Base-by-base conservation (phyloP, 2,113 vertebrate species). In the Crotalus tigris region DNA sequence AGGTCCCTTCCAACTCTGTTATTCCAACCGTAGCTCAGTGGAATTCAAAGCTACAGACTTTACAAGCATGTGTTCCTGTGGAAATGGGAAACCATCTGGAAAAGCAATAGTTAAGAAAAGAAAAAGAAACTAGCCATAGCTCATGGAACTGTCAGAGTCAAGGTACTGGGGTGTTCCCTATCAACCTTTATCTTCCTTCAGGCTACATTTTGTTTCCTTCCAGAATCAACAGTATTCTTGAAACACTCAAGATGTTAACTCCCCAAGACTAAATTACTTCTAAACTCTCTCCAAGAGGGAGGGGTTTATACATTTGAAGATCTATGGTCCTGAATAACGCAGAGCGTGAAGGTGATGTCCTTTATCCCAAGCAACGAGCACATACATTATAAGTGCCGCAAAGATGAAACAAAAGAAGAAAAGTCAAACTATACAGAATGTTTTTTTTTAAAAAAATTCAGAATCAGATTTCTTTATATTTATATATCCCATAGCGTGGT, bases 41-140 rank as follows among this genome's bases (percentile, higher is more conserved):
- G 39, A 24, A 59, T 61, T 24, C 44, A 26, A 87, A 15, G 15
- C 55, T 10, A 44, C 6, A 26, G 75, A 49, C 58, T 26, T 49
- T 12, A 26, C 61, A 33, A 21, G 29, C 17, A 88, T 92, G 95
- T 53, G 89, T 88, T 29, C 92, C 92, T 58, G 26, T 90, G 88
- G 44, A 87, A 94, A 93, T 92, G 24, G 4, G 1, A 95, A 95
- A 95, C 93, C 96, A 95, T 96, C 95, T 96, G 96, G 93, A 95
- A 95, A 95, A 95, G 91, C 44, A 93, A 94, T 96, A 95, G 95
- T 96, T 97, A 95, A 96, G 93, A 90, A 91, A 95, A 15, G 29
- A 6, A 69, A 85, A 26, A 6, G 23, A 51, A 61, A 94, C 94
- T 91, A 57, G 90, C 93, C 85, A 51, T 90, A 92, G 89, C 23